Base-by-base conservation (phyloP, 2,113 vertebrate genomes). In the Macquaria australasica region DNA sequence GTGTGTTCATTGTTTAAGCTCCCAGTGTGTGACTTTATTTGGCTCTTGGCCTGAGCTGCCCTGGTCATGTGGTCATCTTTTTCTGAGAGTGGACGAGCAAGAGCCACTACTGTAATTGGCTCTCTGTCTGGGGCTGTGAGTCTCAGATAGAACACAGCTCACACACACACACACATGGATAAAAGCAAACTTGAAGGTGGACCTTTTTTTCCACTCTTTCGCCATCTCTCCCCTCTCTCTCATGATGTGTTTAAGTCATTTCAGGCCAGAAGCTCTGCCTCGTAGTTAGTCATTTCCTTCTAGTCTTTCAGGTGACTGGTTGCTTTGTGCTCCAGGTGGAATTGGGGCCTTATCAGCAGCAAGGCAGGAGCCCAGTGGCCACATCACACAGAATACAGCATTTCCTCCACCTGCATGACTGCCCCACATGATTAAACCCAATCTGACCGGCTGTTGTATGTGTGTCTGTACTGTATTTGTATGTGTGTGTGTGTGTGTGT, bases 331-430 rank as follows among this genome's bases (percentile, higher is more conserved):
- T 91, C 83, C 81, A 83, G 70, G 81, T 91, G 89, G 85, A 91
- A 91, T 92, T 94, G 92, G 81, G 91, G 90, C 83, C 85, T 96
- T 94, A 93, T 95, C 95, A 94, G 94, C 66, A 37, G 84, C 77
- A 55, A 90, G 91, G 90, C 93, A 91, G 89, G 67, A 85, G 83
- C 86, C 88, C 82, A 64, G 79, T 87, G 92, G 87, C 87, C 89
- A 86, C 90, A 89, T 87, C 86, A 68, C 86, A 87, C 79, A 84
- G 72, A 88, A 88, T 84, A 85, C 75, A 83, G 63, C 73, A 16
- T 81, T 92, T 87, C 64, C 83, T 85, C 75, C 77, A 51, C 83
- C 73, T n/a, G 78, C 91, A 87, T 89, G 91, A 77, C 87, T 90
- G 91, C 91, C 59, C 82, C 91, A 73, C 79, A 92, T 90, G 87